phyloP scores from a whole-genome alignment of 2,113 vertebrate species.

The Mesoclemmys tuberculata region DNA sequence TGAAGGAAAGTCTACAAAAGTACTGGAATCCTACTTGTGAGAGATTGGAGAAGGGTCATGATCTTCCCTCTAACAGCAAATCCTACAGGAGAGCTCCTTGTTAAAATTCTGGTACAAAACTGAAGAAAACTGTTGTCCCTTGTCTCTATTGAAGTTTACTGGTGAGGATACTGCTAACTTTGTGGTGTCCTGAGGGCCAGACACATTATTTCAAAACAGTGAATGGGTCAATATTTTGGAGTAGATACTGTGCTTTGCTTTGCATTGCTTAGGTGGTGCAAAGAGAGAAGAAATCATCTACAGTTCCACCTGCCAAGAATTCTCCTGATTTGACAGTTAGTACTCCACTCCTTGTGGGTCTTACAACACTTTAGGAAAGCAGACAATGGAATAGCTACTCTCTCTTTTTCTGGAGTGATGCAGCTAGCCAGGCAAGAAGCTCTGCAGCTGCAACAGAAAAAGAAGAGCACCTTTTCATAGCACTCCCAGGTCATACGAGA shows the following conservation, averaged over 20 bases:
- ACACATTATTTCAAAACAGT: not conserved
- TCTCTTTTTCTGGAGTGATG: not conserved
- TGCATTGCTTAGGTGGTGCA: not conserved
- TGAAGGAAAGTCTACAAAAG: not conserved
- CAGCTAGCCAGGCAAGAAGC: not conserved
- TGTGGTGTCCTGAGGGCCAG: not conserved
- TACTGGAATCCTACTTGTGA: not conserved
- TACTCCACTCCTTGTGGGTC: not conserved
- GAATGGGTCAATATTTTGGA: not conserved
- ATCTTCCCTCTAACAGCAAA: not conserved
- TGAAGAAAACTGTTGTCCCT: not conserved
- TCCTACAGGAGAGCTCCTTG: not conserved
- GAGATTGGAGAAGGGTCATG: not conserved
- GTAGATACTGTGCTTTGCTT: not conserved
- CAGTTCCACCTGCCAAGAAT: not conserved
- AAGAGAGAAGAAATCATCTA: not conserved
- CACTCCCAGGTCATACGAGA: accelerated
- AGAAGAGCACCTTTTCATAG: not conserved
- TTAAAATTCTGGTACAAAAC: not conserved
- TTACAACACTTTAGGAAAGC: not conserved
- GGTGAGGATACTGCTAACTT: not conserved
- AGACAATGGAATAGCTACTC: not conserved
- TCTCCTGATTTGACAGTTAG: not conserved
- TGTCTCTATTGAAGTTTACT: not conserved
- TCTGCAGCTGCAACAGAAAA: not conserved